Base-by-base conservation (phyloP, 2,797 vertebrate species). In the Aeoliscus strigatus region DNA sequence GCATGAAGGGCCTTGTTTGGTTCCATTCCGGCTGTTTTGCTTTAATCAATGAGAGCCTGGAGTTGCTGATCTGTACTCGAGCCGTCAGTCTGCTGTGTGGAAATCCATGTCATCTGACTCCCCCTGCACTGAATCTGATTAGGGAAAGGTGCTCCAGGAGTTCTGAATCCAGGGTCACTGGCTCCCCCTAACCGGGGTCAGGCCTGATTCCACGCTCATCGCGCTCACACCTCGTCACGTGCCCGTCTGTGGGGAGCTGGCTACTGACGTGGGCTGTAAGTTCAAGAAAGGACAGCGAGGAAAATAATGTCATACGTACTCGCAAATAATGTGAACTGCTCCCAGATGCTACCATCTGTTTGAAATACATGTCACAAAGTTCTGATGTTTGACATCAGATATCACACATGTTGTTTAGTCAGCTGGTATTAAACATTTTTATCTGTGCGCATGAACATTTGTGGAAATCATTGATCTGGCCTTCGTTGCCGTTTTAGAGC, bases 81-180 rank as follows among this genome's bases (percentile, higher is more conserved):
- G 37, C 24, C 13, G 29, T 32, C 18, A 25, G 16, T 64, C 2
- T 8, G 34, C 13, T 25, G 42, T 65, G 53, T 75, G 75, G 73
- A 80, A 77, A 63, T 51, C 43, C 13, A 2, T 57, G 73, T 72
- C 71, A 77, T 71, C 60, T 17, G 60, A 75, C 54, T 75, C 67
- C 38, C 33, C 31, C 54, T 41, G 16, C 14, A 10, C 67, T 75
- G 79, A 65, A 80, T 71, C 65, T 76, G 77, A 79, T 80, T 77
- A 77, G 41, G 27, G 21, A 54, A 15, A 32, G 65, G 60, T 9
- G 36, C 66, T 65, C 49, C 9, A 13, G 51, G 57, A 73, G 34
- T 47, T 17, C 50, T 59, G 58, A 42, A 44, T 58, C 42, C 48
- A 5, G 24, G 41, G 37, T 54, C 51, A 27, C 51, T 46, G 17